phyloP scores from a whole-genome alignment of 2,888 invertebrate species.

The Eristalis arbustorum region DNA sequence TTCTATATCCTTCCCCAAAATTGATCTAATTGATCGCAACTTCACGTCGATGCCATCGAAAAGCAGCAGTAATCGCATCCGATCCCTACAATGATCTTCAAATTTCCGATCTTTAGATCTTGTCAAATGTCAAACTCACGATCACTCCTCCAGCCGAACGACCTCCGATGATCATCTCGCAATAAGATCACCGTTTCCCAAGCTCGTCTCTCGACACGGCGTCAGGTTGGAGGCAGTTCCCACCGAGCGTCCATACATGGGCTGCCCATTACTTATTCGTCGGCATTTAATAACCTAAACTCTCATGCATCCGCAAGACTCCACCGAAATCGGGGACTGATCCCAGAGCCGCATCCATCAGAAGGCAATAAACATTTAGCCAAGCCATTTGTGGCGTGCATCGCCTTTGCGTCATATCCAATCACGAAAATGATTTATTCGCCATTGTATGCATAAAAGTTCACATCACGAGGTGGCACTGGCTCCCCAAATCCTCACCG shows the following conservation, averaged over 20 bases:
- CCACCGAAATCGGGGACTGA: not conserved
- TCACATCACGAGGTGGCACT: constrained; percentile 61
- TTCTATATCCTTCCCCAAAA: too few relatives aligned
- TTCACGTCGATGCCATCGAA: too few relatives aligned
- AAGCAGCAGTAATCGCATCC: too few relatives aligned
- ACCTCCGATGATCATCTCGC: not conserved
- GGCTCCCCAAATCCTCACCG: not conserved
- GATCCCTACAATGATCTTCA: too few relatives aligned
- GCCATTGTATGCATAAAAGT: constrained; percentile 65
- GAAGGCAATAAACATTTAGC: constrained; percentile 40
- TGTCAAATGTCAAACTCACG: not conserved
- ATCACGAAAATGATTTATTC: constrained; percentile 70
- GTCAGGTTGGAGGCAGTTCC: not conserved
- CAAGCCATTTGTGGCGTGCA: constrained; percentile 45
- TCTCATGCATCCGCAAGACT: not conserved
- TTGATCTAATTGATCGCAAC: too few relatives aligned
- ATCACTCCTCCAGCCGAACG: not conserved
- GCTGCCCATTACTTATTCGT: not conserved
- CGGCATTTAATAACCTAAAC: not conserved
- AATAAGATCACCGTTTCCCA: not conserved
- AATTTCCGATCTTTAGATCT: too few relatives aligned
- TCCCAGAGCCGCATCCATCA: constrained; percentile 24
- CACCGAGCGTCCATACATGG: not conserved
- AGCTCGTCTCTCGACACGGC: not conserved
- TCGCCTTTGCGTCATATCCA: constrained; percentile 62